These are phyloP conservation scores for Tiliacea aurago DNA, from an alignment of 2,888 invertebrate species.

Conservation along the genomic window DNA sequence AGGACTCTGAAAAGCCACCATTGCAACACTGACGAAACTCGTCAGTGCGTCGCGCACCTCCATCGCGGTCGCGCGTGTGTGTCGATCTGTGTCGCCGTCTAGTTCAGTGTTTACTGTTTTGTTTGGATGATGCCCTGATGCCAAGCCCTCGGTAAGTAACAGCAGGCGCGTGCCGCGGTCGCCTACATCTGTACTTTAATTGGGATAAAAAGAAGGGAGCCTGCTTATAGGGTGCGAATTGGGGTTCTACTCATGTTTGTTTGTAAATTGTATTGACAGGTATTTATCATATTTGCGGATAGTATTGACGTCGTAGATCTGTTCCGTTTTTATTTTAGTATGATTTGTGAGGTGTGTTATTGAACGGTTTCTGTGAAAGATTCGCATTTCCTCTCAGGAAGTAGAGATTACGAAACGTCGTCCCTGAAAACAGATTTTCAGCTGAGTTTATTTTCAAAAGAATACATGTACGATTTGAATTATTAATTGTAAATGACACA, in stretches of 20 bases:
- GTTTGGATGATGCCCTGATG: conserved; percentile 55
- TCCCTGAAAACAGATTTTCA: neutral
- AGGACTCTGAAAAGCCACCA: conserved; percentile 14
- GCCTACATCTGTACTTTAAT: conserved; percentile 63
- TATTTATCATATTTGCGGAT: conserved; percentile 26
- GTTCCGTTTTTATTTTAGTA: neutral
- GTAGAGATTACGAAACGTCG: conserved; percentile 9
- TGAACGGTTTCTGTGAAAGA: neutral
- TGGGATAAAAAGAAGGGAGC: conserved; percentile 53
- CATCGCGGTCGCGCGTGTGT: conserved; percentile 60
- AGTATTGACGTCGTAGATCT: conserved; percentile 2
- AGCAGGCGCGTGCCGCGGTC: conserved; percentile 62
- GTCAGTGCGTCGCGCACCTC: conserved; percentile 76
- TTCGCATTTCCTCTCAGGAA: conserved; percentile 20
- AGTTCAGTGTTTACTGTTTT: conserved; percentile 65
- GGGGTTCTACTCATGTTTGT: conserved; percentile 40
- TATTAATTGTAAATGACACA: conserved; percentile 4
- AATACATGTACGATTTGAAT: neutral
- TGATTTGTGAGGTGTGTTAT: neutral
- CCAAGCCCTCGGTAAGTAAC: conserved; percentile 59
- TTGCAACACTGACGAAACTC: conserved; percentile 51
- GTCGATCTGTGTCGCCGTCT: conserved; percentile 21
- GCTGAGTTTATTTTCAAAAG: neutral
- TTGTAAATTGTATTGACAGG: conserved; percentile 46
- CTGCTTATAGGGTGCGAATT: conserved; percentile 51